Evolutionary conservation across 1,140 invertebrate species (phyloP).

Genomic region (Temnothorax nylanderi): DNA sequence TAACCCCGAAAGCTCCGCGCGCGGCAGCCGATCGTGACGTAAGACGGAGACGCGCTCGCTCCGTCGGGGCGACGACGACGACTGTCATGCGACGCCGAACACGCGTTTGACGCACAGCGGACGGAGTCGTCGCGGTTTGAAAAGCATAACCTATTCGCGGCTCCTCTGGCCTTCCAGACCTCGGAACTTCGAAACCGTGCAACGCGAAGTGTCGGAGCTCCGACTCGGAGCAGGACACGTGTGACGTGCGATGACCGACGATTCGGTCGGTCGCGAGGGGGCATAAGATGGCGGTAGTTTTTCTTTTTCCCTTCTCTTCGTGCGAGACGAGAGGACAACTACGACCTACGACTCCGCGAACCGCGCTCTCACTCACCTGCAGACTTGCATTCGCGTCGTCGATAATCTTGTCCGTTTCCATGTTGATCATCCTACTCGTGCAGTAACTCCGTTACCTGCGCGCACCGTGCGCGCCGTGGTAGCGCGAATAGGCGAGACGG

Average conservation of each 20-base stretch:
- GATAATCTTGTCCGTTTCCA: slow-evolving; percentile 89
- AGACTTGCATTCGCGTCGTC: slow-evolving; percentile 87
- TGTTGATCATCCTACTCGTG: slow-evolving; percentile 86
- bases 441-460: slow-evolving; percentile 9
- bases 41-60: neutral
- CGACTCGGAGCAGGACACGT: neutral
- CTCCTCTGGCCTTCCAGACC: neutral
- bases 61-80: neutral
- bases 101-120: too few relatives aligned
- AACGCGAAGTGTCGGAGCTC: neutral
- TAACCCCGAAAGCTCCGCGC: neutral
- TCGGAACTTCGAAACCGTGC: neutral
- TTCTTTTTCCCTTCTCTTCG: neutral
- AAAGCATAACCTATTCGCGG: neutral
- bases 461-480: neutral
- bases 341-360: neutral
- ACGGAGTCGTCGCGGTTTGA: neutral
- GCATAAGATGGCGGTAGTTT: slow-evolving; percentile 78
- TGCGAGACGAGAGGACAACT: slow-evolving; percentile 47
- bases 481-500: neutral
- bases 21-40: neutral
- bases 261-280: slow-evolving; percentile 61
- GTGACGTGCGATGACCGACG: neutral
- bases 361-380: slow-evolving; percentile 83
- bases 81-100: neutral